A percentile compares a stretch with the other conserved stretches of the same genome.
phyloP scores from a whole-genome alignment of 2,113 vertebrate genomes.

The Stercorarius parasiticus region DNA sequence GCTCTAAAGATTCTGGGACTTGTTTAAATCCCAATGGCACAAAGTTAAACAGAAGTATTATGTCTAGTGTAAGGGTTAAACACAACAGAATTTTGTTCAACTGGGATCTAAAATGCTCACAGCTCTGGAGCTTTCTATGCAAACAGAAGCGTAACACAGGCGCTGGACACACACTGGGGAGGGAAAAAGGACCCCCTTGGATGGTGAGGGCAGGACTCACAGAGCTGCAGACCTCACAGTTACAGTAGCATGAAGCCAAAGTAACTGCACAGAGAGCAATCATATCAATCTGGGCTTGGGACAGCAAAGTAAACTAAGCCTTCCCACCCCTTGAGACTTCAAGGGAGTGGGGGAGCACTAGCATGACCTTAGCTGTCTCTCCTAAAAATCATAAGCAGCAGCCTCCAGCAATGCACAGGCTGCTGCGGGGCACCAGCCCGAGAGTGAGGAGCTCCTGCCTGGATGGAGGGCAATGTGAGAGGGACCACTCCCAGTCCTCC shows the following conservation, averaged over 20 bases:
- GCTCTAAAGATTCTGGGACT: neutral
- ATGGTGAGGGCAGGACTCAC: neutral
- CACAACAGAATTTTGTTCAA: neutral
- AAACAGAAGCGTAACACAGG: neutral
- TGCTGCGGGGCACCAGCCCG: fast-evolving
- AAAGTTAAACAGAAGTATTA: neutral
- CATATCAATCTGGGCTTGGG: neutral
- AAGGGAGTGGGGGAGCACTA: neutral
- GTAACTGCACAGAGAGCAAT: neutral
- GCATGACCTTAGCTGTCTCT: neutral
- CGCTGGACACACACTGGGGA: neutral
- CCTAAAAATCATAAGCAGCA: neutral
- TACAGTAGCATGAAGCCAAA: neutral
- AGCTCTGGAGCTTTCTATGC: neutral
- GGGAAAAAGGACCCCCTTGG: neutral
- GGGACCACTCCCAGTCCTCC: neutral
- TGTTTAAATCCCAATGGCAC: neutral
- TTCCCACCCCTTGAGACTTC: neutral
- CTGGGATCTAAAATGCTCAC: neutral
- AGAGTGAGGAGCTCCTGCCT: neutral
- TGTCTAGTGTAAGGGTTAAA: neutral
- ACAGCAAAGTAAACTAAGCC: neutral
- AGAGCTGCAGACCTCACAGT: neutral
- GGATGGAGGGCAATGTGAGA: neutral
- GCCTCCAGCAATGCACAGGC: neutral